A percentile compares a stretch with the other conserved stretches of the same genome.
Evolutionary conservation across 2,888 invertebrate species (phyloP).

Genomic region (Oeneis ivallda): DNA sequence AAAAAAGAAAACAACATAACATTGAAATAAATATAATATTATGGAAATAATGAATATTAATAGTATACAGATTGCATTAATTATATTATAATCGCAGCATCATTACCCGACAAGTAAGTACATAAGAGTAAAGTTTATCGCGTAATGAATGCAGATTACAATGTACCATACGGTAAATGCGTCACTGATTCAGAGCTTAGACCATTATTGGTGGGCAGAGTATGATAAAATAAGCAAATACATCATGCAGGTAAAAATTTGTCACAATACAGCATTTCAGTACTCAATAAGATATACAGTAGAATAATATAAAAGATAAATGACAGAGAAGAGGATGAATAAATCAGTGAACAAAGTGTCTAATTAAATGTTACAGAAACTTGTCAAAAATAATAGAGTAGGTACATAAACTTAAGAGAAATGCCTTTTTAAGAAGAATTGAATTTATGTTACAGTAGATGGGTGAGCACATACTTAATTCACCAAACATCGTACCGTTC

Average conservation of each 20-base stretch:
- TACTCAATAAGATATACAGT: too few species aligned
- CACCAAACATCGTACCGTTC: too few species aligned
- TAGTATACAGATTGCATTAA: neutral
- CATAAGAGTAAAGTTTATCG: slow-evolving; percentile 35
- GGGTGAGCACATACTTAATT: too few species aligned
- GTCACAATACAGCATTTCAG: neutral
- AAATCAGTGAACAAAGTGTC: neutral
- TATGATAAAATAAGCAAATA: slow-evolving; percentile 4
- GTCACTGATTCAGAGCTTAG: slow-evolving; percentile 19
- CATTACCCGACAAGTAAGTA: slow-evolving; percentile 23
- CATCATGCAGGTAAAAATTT: neutral
- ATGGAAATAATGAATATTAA: neutral
- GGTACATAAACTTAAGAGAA: too few species aligned
- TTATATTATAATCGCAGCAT: slow-evolving; percentile 24
- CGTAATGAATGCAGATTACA: slow-evolving; percentile 30
- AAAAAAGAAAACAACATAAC: neutral
- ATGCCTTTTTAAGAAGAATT: too few species aligned
- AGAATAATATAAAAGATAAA: too few species aligned
- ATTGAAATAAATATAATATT: neutral
- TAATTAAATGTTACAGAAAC: neutral
- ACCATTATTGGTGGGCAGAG: neutral
- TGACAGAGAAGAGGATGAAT: neutral
- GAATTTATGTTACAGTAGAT: too few species aligned
- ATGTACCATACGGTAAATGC: slow-evolving; percentile 24
- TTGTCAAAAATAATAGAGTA: too few species aligned